A percentile compares a stretch with the other conserved stretches of the same genome.
These are phyloP conservation scores for Dipus sagitta DNA, from an alignment of 2,797 vertebrate species.

Conservation along the genomic window DNA sequence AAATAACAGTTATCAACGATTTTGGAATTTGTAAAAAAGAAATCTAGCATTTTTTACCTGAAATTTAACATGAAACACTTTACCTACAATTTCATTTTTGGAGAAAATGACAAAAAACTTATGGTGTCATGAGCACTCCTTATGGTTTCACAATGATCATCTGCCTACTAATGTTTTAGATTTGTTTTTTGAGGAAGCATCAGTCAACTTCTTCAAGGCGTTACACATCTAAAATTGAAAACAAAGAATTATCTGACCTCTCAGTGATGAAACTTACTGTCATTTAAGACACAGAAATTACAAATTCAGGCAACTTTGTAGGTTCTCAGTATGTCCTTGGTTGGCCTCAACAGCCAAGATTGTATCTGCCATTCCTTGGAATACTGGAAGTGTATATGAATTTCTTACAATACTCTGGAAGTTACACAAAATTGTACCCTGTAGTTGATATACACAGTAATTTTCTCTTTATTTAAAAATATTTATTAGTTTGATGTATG, in stretches of 20 bases:
- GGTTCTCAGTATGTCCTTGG: neutral
- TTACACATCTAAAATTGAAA: neutral
- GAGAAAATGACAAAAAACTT: neutral
- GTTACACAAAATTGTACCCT: neutral
- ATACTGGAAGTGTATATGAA: neutral
- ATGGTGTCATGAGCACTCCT: neutral
- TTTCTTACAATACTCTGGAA: neutral
- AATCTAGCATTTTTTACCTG: no score
- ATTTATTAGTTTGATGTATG: neutral
- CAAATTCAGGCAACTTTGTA: neutral
- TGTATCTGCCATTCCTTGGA: neutral
- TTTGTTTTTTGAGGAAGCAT: neutral
- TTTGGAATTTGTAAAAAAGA: no score
- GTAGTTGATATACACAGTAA: neutral
- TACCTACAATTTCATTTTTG: neutral
- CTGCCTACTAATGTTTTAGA: neutral
- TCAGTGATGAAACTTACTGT: neutral
- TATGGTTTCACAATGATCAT: neutral
- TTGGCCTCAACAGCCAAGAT: neutral
- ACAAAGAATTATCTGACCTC: neutral
- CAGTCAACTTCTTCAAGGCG: neutral
- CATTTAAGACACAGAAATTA: constrained; percentile 2
- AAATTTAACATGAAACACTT: neutral
- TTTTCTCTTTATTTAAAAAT: neutral
- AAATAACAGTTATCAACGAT: no score